Base-by-base conservation (phyloP, 1,140 invertebrate genomes). In the Oncopodura yosiiana region DNA sequence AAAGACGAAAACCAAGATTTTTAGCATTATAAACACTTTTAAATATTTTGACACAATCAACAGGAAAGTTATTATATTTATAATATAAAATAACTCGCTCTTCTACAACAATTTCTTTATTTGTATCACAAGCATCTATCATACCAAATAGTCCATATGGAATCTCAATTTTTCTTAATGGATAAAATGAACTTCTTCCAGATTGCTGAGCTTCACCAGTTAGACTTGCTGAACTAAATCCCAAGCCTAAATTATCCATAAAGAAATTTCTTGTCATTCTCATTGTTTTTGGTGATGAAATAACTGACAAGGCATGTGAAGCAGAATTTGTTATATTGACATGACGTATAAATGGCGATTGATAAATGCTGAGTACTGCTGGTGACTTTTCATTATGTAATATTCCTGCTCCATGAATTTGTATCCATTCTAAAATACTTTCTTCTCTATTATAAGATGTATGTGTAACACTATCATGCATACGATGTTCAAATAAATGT, bases 31-130 rank as follows among this genome's bases (percentile, higher is more conserved):
- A 86, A 36, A 80, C 77, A 61, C 85, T 90, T 36, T 83, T 84
- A 65, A 99, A 95, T 62, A 98, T 93, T 72, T 99, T 99, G 0
- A 99, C 87, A 70, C 95, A 99, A 69, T 95, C 95, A 0, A 96
- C 85, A 0, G 91, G 86, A 70, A 84, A 81, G 65, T 94, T 94
- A 61, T 95, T 90, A 63, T 99, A 99, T 69, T 96, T 97, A 70
- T 94, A 98, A 69, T 95, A 99, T 1, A 99, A 62, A 3, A 99
- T 68, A 4, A 99, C 80, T 50, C 94, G 75, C 66, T 96, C 91
- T 69, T 93, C 83, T 1, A 99, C 77, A 6, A 77, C 77, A 24
- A 99, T 81, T 66, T 90, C 86, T 75, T 98, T 95, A 14, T 83
- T 82, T 1, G 90, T 86, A 69, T 95, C 88, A 70, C 95, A 99